Evolutionary conservation across 2,797 vertebrate genomes (phyloP).

Genomic region (Lepilemur septentrionalis): DNA sequence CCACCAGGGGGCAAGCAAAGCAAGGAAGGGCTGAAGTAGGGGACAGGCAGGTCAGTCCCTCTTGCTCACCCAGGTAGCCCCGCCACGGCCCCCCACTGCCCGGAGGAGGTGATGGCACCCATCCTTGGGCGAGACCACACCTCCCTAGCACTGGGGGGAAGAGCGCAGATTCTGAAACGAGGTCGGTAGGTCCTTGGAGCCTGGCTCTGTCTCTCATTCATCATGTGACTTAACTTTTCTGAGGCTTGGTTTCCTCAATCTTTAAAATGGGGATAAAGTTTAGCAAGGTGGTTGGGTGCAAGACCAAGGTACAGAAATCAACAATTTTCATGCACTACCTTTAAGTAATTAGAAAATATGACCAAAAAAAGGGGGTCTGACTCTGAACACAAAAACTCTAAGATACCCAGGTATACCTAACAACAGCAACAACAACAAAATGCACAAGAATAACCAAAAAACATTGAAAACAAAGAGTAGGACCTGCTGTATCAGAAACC

Average conservation of each 20-base stretch:
- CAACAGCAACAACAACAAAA: neutral
- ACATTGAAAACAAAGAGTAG: neutral
- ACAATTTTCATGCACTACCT: neutral
- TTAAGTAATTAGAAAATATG: neutral
- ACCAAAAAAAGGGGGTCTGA: neutral
- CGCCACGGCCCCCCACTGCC: no score
- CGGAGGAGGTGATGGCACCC: neutral
- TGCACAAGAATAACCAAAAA: neutral
- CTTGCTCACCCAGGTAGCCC: accelerated
- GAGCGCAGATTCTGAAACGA: neutral
- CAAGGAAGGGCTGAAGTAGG: neutral
- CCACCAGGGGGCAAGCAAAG: conserved; percentile 53
- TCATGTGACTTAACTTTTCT: neutral
- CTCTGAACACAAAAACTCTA: neutral
- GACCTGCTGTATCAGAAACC: neutral
- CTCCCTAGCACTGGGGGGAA: neutral
- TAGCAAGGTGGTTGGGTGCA: neutral
- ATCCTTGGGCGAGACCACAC: accelerated
- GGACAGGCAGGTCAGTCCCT: neutral
- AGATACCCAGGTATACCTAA: neutral
- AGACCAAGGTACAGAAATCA: neutral
- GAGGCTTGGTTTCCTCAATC: neutral
- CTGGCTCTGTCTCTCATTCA: neutral
- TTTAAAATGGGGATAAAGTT: neutral
- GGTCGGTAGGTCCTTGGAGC: neutral